Base-by-base conservation (phyloP, 1,140 invertebrate species). In the Andrena cerasifolii region DNA sequence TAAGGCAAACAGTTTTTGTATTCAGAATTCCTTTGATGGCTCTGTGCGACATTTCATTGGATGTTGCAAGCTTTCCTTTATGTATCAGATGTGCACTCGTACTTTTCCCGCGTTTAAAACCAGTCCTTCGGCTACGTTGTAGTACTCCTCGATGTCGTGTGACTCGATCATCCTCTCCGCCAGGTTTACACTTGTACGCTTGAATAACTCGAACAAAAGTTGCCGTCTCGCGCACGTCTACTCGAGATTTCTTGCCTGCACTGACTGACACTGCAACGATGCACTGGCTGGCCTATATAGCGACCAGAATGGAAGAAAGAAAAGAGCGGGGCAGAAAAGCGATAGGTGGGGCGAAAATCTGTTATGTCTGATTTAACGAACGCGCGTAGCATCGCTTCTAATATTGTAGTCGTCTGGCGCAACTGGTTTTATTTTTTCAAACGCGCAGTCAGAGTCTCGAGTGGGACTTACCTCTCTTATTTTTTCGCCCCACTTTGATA, bases 61-160 rank as follows among this genome's bases (percentile, higher is more conserved):
- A 45, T 49, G 18, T 49, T 49, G 18, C n/a, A n/a, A 49, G 8
- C 3, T 49, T 49, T 0, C n/a, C 18, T 33, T 51, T n/a, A 3
- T 58, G 7, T 24, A 61, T n/a, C 3, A 40, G 40, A 54, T 26
- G 53, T 59, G 14, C 10, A 54, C 28, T 83, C 83, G 72, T 85
- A 94, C 93, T 90, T 94, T 88, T 77, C 94, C 94, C 49, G 93
- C 93, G 12, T 93, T 84, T 72, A 90, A 81, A 33, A 94, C 92
- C 31, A 94, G 84, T 70, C 89, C 74, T 26, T 93, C 72, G 12
- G 91, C 91, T 18, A 89, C 80, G 26, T 89, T 85, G 71, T 91
- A 93, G 78, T 87, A 94, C 75, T 91, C 87, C n/a, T 92, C 86
- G 16, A 94, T 81, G 59, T 93, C 82, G 7, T 86, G 75, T 40